phyloP scores from a whole-genome alignment of 2,797 vertebrate genomes.

The Acropternis orthonyx region DNA sequence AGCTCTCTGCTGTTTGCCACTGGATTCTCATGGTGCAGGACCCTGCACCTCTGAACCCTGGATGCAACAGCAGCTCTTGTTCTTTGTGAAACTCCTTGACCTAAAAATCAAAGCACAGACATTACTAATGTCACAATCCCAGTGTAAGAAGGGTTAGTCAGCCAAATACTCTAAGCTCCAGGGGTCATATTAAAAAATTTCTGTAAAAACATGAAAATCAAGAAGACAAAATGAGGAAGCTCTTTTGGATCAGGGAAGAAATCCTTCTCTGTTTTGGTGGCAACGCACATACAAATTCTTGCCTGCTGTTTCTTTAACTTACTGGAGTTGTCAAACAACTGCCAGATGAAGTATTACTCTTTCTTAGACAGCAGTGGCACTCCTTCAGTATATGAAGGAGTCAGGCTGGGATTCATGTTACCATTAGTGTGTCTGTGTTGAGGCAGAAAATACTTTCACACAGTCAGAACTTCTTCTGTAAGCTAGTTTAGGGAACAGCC shows the following conservation, averaged over 20 bases:
- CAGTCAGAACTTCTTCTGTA: background rate
- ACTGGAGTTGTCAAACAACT: background rate
- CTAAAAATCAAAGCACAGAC: background rate
- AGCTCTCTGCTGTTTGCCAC: background rate
- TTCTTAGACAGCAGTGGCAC: background rate
- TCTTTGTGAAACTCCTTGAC: background rate
- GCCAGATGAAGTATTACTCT: background rate
- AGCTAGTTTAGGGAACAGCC: background rate
- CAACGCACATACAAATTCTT: background rate
- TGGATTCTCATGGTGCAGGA: accelerated
- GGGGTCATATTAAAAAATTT: background rate
- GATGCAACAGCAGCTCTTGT: background rate
- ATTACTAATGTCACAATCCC: background rate
- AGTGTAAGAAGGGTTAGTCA: background rate
- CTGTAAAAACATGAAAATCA: background rate
- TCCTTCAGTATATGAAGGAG: background rate
- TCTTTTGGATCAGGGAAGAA: background rate
- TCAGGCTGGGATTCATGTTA: background rate
- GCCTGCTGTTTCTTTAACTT: background rate
- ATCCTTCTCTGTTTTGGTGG: background rate
- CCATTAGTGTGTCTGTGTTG: background rate
- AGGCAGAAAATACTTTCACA: background rate
- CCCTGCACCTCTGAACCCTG: background rate
- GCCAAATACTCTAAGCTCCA: background rate
- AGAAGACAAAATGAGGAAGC: background rate